Conservation (phyloP, 1,140 invertebrate species). For the Micrasema longulum region DNA sequence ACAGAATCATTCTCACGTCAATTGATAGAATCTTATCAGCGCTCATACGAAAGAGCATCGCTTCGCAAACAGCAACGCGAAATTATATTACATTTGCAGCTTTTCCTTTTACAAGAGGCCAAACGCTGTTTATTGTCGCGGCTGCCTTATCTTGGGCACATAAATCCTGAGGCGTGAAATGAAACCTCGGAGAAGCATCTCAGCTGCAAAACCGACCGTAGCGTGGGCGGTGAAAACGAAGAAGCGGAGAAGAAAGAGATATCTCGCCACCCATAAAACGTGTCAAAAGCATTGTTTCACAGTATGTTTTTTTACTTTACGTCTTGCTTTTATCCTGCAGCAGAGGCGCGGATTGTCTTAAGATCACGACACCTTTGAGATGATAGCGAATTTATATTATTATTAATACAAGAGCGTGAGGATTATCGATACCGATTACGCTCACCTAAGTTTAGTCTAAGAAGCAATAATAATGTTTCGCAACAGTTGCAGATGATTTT, state of each 20-base stretch:
- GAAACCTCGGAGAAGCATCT: background rate
- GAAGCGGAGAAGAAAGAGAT: too few species aligned
- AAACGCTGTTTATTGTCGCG: constrained; percentile 39
- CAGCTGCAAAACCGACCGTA: too few species aligned
- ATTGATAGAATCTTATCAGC: constrained; percentile 11
- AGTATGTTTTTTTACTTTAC: too few species aligned
- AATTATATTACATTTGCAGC: constrained; percentile 13
- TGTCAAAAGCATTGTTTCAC: too few species aligned
- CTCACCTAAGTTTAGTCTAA: too few species aligned
- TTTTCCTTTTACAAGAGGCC: constrained; percentile 37
- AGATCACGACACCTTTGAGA: constrained; percentile 15
- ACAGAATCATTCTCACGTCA: too few species aligned
- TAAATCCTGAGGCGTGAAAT: constrained; percentile 35
- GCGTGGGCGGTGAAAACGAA: too few species aligned
- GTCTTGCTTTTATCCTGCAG: too few species aligned
- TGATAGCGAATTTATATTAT: constrained; percentile 20
- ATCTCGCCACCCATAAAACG: too few species aligned
- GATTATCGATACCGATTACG: too few species aligned
- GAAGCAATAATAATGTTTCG: too few species aligned
- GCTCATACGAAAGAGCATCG: background rate
- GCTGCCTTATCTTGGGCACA: constrained; percentile 36
- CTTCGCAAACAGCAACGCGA: background rate
- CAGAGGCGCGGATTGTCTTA: constrained; percentile 11
- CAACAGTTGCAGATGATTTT: too few species aligned
- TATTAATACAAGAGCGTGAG: constrained; percentile 21